These are phyloP conservation scores for Leptestheria dahalacensis DNA, from an alignment of 1,140 invertebrate genomes.

Conservation along the genomic window DNA sequence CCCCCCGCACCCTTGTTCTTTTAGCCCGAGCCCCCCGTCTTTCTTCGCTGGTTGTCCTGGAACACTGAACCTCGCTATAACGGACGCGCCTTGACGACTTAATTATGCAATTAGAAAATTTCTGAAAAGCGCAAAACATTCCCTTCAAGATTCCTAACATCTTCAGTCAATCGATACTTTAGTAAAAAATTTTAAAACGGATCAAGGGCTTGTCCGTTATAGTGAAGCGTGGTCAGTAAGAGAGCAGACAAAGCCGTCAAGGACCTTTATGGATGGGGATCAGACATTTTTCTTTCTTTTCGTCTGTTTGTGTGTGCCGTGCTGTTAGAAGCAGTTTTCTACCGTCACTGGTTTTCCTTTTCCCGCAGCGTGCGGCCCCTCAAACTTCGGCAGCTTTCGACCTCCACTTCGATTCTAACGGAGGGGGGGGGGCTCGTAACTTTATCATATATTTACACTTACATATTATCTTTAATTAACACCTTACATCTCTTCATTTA, in stretches of 20 bases:
- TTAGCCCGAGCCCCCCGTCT: not conserved
- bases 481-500: too few relatives aligned
- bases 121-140: not conserved
- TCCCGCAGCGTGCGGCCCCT: not conserved
- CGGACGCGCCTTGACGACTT: not conserved
- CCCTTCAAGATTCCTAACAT: too few relatives aligned
- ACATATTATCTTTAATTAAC: too few relatives aligned
- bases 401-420: too few relatives aligned
- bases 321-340: not conserved
- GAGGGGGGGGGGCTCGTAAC: too few relatives aligned
- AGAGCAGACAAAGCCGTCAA: not conserved
- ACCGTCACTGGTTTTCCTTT: not conserved
- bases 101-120: not conserved
- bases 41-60: not conserved
- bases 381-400: too few relatives aligned
- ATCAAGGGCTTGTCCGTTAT: not conserved
- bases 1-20: too few relatives aligned
- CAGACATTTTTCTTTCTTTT: not conserved
- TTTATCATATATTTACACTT: too few relatives aligned
- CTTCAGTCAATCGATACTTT: too few relatives aligned
- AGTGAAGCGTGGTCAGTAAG: not conserved
- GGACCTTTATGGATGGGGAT: not conserved
- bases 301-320: not conserved
- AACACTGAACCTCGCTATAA: not conserved
- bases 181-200: too few relatives aligned